Base-by-base conservation (phyloP, 2,888 invertebrate species). In the Lasioglossum malachurum region DNA sequence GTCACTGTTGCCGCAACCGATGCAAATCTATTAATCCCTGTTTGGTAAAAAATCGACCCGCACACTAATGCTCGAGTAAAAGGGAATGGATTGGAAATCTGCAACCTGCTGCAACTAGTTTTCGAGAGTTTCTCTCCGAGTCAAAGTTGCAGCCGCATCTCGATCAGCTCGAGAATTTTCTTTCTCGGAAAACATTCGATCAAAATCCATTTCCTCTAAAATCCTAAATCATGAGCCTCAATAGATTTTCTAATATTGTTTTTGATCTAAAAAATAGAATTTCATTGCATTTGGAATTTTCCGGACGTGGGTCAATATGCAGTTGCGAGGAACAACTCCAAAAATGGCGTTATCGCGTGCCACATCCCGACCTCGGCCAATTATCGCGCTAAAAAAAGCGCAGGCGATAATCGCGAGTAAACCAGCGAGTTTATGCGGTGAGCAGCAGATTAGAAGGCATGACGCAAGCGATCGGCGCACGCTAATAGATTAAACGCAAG, bases 401-500 rank as follows among this genome's bases (percentile, higher is more conserved):
- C 38, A 23, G 10, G 12, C 12, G 41, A 41, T 69, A 69, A 41
- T 46, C 10, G 27, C 35, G 49, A 19, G 27, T 57, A 19, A n/a
- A 78, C 38, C 27, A 31, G 19, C 41, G 23, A 60, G 35, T 73
- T 79, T 35, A 27, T n/a, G 27, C 31, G 19, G 74, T 38, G 60
- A 64, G 53, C 44, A 57, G 41, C 31, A 41, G 16, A 72, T 73
- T 73, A 73, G 44, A 44, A 49, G 60, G 74, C n/a, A 46, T 75
- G 80, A 80, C 53, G 80, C 53, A 69, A 75, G 23, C 31, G 35
- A 57, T 69, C 69, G 53, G 16, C n/a, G 49, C 41, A 41, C 69
- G 67, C 57, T 76, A 46, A 81, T 72, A 44, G 35, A 72, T 46
- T 35, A 49, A 76, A 53, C 19, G 41, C 49, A 69, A 57, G 67